A percentile compares a stretch with the other conserved stretches of the same genome.
Conservation (phyloP, 1,140 invertebrate genomes). For the Drosophila orena region DNA sequence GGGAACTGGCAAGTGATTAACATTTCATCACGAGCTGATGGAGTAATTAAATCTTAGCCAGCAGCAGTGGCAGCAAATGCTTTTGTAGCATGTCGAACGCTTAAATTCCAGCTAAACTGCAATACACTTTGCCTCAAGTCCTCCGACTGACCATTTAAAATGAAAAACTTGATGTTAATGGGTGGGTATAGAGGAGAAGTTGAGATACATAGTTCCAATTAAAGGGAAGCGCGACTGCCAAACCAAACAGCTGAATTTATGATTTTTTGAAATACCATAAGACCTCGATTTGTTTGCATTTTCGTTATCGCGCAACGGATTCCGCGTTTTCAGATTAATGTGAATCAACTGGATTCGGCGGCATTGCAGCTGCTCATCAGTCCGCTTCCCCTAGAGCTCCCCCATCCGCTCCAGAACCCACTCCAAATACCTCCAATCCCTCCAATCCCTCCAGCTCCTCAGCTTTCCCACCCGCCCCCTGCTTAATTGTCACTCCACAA, state of each 20-base stretch:
- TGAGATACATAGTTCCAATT: slow-evolving; percentile 38
- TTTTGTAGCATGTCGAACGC: slow-evolving; percentile 11
- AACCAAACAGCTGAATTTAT: slow-evolving; percentile 57
- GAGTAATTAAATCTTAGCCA: slow-evolving; percentile 60
- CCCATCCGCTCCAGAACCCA: neutral
- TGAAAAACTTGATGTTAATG: slow-evolving; percentile 1
- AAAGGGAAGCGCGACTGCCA: slow-evolving; percentile 37
- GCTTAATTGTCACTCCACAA: slow-evolving; percentile 59
- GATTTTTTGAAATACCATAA: slow-evolving; percentile 68
- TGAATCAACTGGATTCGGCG: slow-evolving; percentile 26
- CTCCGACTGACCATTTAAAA: slow-evolving; percentile 26
- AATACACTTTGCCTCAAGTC: slow-evolving; percentile 2
- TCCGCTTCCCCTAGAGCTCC: neutral
- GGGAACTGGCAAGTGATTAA: slow-evolving; percentile 38
- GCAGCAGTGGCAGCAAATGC: slow-evolving; percentile 4
- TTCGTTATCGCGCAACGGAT: slow-evolving; percentile 48
- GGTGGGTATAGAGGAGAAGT: neutral
- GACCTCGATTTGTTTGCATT: slow-evolving; percentile 62
- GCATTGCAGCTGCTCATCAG: slow-evolving; percentile 22
- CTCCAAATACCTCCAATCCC: neutral
- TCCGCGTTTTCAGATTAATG: slow-evolving; percentile 29
- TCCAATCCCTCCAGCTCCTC: neutral
- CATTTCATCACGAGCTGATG: slow-evolving; percentile 49
- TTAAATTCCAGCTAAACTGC: slow-evolving; percentile 26
- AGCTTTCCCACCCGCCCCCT: slow-evolving; percentile 8